These are phyloP conservation scores for Vulpes lagopus DNA, from an alignment of 2,113 vertebrate genomes.

Conservation along the genomic window DNA sequence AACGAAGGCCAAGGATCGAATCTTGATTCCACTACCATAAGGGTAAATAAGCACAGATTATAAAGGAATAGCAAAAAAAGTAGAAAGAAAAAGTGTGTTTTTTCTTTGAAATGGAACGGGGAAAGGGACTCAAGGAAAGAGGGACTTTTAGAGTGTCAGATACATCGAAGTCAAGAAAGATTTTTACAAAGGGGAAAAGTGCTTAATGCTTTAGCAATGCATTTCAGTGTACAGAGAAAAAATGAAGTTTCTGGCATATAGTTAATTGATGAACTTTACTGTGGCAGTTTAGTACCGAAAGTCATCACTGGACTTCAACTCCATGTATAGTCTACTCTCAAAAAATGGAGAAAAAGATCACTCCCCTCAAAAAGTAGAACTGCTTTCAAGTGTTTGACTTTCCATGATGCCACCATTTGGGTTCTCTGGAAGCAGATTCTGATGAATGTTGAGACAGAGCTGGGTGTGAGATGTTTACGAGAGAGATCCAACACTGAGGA, in stretches of 20 bases:
- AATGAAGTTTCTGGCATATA: slow-evolving; percentile 11
- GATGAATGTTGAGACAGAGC: not conserved
- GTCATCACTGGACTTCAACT: not conserved
- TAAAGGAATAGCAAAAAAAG: not conserved
- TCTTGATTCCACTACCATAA: not conserved
- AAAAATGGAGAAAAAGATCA: slow-evolving; percentile 32
- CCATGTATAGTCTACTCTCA: not conserved
- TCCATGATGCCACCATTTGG: not conserved
- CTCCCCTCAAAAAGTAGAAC: not conserved
- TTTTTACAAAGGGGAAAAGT: not conserved
- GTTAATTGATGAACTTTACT: slow-evolving; percentile 42
- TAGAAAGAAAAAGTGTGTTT: not conserved
- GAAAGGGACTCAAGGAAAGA: not conserved
- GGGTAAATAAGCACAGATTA: not conserved
- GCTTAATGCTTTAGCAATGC: not conserved
- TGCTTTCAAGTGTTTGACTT: slow-evolving; percentile 2
- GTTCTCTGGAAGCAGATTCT: not conserved
- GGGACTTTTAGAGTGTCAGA: not conserved
- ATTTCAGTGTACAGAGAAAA: not conserved
- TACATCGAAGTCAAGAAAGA: not conserved
- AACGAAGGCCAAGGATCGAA: not conserved
- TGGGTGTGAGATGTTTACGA: not conserved
- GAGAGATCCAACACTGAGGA: not conserved
- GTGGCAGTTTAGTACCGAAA: slow-evolving; percentile 40
- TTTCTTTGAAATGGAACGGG: not conserved